Evolutionary conservation across 2,113 vertebrate species (phyloP), one percentile per base, ranked within the genome.

Genomic region (Neolamprologus kungweensis): DNA sequence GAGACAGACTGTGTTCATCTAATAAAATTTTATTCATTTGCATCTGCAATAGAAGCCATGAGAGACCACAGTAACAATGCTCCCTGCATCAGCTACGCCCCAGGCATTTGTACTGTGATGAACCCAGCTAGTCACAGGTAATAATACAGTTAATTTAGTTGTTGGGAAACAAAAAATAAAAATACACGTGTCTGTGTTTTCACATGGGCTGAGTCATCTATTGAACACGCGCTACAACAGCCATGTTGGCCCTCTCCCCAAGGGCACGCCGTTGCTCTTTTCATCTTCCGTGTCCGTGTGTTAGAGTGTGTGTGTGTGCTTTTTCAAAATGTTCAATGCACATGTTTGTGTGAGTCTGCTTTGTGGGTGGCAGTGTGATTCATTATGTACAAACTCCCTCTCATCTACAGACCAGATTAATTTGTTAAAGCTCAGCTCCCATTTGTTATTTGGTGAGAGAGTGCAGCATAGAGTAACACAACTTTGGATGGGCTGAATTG

Each of bases 361-460:
- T 85, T 83, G 94, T 87, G 80, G 90, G 88, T 83, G 82, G 80
- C 89, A 23, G 58, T 21, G 42, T 92, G 92, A 95, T 89, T 94
- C 90, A 95, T 91, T 86, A 82, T 83, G 60, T 31, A 78, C 79
- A 45, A 71, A 84, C 85, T 82, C 87, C 71, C 87, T 86, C 85
- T 93, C 83, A 89, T 93, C 87, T 80, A 79, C 85, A 85, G 82
- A 86, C 80, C 19, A 75, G 81, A 90, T 92, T 88, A 47, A 93
- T 94, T 90, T 83, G 85, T 91, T 88, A 88, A 88, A 83, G 75
- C 90, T 55, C 51, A 5, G 79, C 26, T 6, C 51, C 82, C 81
- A 91, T 90, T 92, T 92, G 55, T 93, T 87, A 88, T 86, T 21
- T 68, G 19, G 81, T 47, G 82, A 87, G 73, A 21, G 79, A 37